Evolutionary conservation across 1,140 invertebrate species (phyloP).

Genomic region (Atta texana): DNA sequence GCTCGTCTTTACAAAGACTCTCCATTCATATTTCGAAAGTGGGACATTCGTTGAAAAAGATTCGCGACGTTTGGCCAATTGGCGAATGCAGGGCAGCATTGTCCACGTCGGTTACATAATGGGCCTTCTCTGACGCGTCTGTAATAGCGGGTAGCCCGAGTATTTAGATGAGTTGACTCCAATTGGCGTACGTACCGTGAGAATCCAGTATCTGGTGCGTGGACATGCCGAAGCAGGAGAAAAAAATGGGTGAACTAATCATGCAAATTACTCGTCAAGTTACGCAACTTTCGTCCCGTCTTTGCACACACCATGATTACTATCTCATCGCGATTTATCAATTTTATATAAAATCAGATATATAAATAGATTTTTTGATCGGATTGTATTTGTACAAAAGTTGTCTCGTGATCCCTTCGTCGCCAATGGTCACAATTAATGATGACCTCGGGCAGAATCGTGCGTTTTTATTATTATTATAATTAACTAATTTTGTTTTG

Average conservation of each 20-base stretch:
- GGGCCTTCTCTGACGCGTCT: conserved; percentile 61
- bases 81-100: conserved; percentile 74
- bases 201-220: conserved; percentile 76
- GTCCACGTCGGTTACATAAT: conserved; percentile 74
- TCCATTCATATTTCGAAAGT: conserved; percentile 59
- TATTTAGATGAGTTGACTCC: conserved; percentile 79
- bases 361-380: neutral
- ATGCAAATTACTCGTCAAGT: conserved; percentile 73
- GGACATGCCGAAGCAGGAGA: conserved; percentile 57
- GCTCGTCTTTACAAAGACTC: neutral
- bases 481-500: conserved; percentile 47
- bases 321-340: neutral
- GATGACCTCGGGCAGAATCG: conserved; percentile 8
- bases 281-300: conserved; percentile 66
- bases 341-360: neutral
- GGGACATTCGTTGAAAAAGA: conserved; percentile 41
- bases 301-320: conserved; percentile 18
- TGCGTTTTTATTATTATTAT: conserved; percentile 45
- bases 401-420: neutral
- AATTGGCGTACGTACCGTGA: conserved; percentile 78
- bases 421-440: conserved; percentile 3
- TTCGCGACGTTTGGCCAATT: conserved; percentile 63
- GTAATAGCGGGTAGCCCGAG: conserved; percentile 74
- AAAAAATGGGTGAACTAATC: conserved; percentile 76
- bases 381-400: neutral